Evolutionary conservation across 2,888 invertebrate genomes (phyloP).

Genomic region (Acronicta psi): DNA sequence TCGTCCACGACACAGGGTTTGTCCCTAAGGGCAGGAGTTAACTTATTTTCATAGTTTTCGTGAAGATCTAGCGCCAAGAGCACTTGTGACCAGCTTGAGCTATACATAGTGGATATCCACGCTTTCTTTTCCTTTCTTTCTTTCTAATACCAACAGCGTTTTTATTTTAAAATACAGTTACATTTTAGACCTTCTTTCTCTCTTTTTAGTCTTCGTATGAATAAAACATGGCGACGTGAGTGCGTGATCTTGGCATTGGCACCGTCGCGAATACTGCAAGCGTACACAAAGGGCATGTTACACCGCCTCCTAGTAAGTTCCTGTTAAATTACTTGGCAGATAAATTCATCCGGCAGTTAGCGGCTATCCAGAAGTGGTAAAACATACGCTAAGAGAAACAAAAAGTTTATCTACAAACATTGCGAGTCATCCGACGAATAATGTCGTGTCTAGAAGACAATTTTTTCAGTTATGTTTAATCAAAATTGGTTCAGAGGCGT

Average conservation of each 20-base stretch:
- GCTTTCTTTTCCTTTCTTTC: constrained; percentile 1
- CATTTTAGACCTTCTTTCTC: neutral
- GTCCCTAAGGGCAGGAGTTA: too few species aligned
- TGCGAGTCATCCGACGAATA: too few species aligned
- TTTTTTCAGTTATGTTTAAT: too few species aligned
- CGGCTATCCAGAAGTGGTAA: too few species aligned
- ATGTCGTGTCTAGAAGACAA: too few species aligned
- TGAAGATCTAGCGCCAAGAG: neutral
- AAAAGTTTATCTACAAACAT: neutral
- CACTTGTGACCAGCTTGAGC: too few species aligned
- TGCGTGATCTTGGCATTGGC: constrained; percentile 53
- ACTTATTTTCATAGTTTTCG: neutral
- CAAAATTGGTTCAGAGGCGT: too few species aligned
- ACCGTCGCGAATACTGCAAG: constrained; percentile 29
- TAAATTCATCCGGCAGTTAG: too few species aligned
- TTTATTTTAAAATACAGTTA: neutral
- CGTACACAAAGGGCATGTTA: constrained; percentile 41
- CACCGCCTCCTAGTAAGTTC: too few species aligned
- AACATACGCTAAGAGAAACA: constrained; percentile 16
- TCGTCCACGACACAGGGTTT: too few species aligned
- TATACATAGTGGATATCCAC: neutral
- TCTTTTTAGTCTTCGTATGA: constrained; percentile 27
- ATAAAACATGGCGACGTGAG: constrained; percentile 32
- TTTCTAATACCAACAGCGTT: neutral
- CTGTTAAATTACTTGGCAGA: too few species aligned